A percentile compares a stretch with the other conserved stretches of the same genome.
These are phyloP conservation scores for Anagyrus pseudococci DNA, from an alignment of 2,888 invertebrate genomes.

Conservation along the genomic window DNA sequence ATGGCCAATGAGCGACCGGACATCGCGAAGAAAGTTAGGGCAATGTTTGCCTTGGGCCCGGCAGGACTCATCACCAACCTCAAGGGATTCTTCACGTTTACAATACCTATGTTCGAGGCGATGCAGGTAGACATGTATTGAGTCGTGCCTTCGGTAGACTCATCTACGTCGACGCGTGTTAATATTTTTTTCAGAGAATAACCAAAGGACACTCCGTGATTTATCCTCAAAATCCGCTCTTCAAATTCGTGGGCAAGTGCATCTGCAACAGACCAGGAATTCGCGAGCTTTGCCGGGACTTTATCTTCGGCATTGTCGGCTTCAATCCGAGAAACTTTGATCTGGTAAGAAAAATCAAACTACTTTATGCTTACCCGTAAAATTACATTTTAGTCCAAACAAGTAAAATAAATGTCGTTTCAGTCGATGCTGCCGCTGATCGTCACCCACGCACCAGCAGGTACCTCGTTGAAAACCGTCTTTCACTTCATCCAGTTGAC, in stretches of 20 bases:
- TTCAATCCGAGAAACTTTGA: constrained; percentile 75
- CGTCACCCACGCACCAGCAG: constrained; percentile 74
- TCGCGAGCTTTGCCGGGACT: constrained; percentile 72
- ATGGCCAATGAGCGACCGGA: constrained; percentile 73
- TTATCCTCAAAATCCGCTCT: constrained; percentile 54
- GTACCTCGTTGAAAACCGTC: constrained; percentile 75
- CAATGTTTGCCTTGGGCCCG: constrained; percentile 73
- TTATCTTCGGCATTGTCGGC: constrained; percentile 76
- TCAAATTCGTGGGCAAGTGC: constrained; percentile 69
- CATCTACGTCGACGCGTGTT: not conserved
- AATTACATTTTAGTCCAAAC: not conserved
- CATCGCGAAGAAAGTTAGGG: constrained; percentile 70
- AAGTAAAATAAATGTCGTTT: not conserved
- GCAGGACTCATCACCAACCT: constrained; percentile 65
- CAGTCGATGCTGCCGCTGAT: constrained; percentile 70
- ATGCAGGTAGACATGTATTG: constrained; percentile 4
- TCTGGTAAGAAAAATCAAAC: constrained; percentile 55
- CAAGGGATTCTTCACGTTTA: not conserved
- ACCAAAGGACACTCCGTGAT: not conserved
- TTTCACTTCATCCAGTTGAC: constrained; percentile 73
- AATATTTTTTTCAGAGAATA: not conserved
- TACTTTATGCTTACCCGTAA: not conserved
- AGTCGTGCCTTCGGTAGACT: not conserved
- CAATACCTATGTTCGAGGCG: not conserved
- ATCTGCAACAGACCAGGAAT: constrained; percentile 65